Percentiles rank a stretch among this genome's conserved stretches.
These are phyloP conservation scores for Silvanus unidentatus DNA, from an alignment of 2,888 invertebrate genomes.

Conservation along the genomic window DNA sequence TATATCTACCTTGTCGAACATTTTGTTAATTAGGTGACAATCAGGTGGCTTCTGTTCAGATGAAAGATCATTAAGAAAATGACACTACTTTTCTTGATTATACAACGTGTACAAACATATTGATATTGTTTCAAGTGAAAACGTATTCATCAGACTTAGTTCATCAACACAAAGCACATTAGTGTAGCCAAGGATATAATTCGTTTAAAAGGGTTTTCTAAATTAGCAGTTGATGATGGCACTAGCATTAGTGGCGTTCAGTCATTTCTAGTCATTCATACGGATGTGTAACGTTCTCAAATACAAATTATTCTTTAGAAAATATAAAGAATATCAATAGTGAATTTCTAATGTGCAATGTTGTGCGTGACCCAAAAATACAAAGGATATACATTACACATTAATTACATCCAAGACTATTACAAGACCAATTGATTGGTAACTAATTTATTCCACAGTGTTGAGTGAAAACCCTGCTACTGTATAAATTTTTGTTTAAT, in stretches of 20 bases:
- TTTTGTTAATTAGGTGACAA: too few relatives aligned
- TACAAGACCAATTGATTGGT: too few relatives aligned
- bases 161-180: slow-evolving; percentile 45
- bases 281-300: slow-evolving; percentile 23
- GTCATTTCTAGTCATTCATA: slow-evolving; percentile 42
- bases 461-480: slow-evolving; percentile 5
- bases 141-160: not conserved
- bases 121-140: not conserved
- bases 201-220: slow-evolving; percentile 47
- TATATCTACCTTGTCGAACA: too few relatives aligned
- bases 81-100: too few relatives aligned
- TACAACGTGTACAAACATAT: not conserved
- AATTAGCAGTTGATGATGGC: slow-evolving; percentile 48
- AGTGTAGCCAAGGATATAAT: slow-evolving; percentile 44
- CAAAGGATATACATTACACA: too few relatives aligned
- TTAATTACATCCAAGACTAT: too few relatives aligned
- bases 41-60: too few relatives aligned
- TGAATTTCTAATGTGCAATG: not conserved
- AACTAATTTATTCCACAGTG: slow-evolving; percentile 4
- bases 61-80: too few relatives aligned
- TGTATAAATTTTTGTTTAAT: too few relatives aligned
- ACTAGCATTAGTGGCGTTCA: slow-evolving; percentile 43
- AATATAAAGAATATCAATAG: not conserved
- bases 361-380: slow-evolving; percentile 1
- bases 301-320: slow-evolving; percentile 1